Evolutionary conservation across 30 jellyfish, hydroid and myxozoan genomes (phyloP), one percentile per base, ranked within the genome.

Genomic region (Aurelia aurita): DNA sequence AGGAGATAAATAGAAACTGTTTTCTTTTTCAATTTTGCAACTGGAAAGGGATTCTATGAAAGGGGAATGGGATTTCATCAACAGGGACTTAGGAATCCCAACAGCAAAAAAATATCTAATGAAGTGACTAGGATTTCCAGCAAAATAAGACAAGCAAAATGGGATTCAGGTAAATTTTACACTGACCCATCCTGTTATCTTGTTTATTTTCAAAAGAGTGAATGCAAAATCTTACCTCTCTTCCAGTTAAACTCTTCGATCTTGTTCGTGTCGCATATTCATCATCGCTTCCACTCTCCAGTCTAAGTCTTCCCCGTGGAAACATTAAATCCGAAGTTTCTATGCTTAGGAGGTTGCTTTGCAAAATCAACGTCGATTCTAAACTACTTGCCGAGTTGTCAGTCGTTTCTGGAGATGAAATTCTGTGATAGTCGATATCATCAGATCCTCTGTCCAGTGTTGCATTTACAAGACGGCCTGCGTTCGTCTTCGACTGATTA

Each of bases 331-430:
- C 86, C 0, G 49, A 14, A 0, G 69, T 77, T 77, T 77, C 79
- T 23, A 58, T 39, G 69, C 39, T 77, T 7, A 47, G 13, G 18
- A 81, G 78, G 29, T 81, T 68, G 21, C 43, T 47, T 21, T 76
- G 75, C 32, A 81, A 28, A 62, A 57, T 55, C 58, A 53, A 78
- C 58, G 85, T 26, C 32, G 85, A 81, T 55, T 69, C 85, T 9
- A 81, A 72, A 73, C 91, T 81, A 71, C 91, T 81, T 29, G 91
- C 75, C 3, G 91, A 81, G 55, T 67, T 81, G 53, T 81, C 91
- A 31, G 91, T 81, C 5, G 91, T 66, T 20, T 81, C 91, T 10
- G 91, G 91, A 10, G 91, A 81, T 54, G 91, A 81, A 45, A 29
- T 21, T 29, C 79, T 44, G 14, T 57, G 91, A 22, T 66, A 81